A percentile compares a stretch with the other conserved stretches of the same genome.
Conservation (phyloP, 1,140 invertebrate genomes). For the Latrodectus geometricus region DNA sequence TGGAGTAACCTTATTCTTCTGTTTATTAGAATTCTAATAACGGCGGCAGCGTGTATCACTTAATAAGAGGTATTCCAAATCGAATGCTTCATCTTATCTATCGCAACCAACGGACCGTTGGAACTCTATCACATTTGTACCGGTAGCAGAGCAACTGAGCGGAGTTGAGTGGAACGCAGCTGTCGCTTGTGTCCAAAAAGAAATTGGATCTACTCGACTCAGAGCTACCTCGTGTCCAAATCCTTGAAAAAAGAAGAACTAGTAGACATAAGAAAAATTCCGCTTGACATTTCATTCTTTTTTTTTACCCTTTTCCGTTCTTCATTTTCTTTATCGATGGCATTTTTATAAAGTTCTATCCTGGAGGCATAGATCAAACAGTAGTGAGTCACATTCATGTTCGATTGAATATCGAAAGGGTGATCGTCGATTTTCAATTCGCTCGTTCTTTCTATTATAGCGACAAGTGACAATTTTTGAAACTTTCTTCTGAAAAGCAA, state of each 20-base stretch:
- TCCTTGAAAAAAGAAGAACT: background rate
- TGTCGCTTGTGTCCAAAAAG: constrained; percentile 37
- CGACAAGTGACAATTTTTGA: too few species aligned
- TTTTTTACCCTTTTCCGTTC: background rate
- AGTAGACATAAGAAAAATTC: constrained; percentile 48
- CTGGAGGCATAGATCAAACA: constrained; percentile 10
- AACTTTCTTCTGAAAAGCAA: too few species aligned
- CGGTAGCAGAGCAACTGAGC: constrained; percentile 15
- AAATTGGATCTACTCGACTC: constrained; percentile 44
- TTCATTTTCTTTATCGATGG: background rate
- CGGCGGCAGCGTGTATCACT: background rate
- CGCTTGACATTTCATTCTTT: constrained; percentile 26
- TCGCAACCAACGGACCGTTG: constrained; percentile 15
- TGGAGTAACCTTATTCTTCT: too few species aligned
- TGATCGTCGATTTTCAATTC: too few species aligned
- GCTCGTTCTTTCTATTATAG: too few species aligned
- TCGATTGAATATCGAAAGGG: constrained; percentile 37
- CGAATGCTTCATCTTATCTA: background rate
- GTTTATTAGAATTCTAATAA: background rate
- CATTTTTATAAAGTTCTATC: constrained; percentile 36
- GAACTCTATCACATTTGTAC: constrained; percentile 36
- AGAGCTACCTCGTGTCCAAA: constrained; percentile 46
- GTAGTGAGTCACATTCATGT: constrained; percentile 10
- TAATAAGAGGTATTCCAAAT: constrained; percentile 25
- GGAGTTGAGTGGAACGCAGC: constrained; percentile 37